These are phyloP conservation scores for Pyrrhosoma nymphula DNA, from an alignment of 2,888 invertebrate genomes.

Conservation along the genomic window DNA sequence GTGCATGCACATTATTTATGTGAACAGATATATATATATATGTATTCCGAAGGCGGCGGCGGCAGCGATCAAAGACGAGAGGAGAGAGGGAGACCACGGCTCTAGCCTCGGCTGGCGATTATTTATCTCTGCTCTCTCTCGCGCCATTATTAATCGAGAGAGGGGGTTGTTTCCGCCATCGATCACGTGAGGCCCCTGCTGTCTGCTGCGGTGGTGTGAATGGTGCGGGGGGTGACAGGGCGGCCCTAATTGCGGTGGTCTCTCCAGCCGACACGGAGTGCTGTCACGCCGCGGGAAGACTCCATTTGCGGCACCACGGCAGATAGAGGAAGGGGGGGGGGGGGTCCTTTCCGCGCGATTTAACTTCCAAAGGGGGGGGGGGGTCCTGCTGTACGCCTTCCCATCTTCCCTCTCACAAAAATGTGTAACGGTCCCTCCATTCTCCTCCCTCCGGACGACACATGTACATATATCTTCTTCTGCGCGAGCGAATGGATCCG, in stretches of 20 bases:
- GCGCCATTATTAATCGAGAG: not conserved
- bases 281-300: constrained; percentile 39
- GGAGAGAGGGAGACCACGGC: not conserved
- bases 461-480: too few species aligned
- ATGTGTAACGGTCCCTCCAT: constrained; percentile 9
- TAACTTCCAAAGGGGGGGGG: constrained; percentile 2
- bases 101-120: not conserved
- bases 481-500: too few species aligned
- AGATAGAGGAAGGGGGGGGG: not conserved
- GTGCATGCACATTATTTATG: too few species aligned
- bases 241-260: not conserved
- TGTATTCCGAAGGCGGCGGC: too few species aligned
- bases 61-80: too few species aligned
- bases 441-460: too few species aligned
- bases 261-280: not conserved
- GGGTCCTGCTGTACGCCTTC: too few species aligned
- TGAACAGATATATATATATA: too few species aligned
- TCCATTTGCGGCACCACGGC: not conserved
- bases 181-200: not conserved
- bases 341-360: constrained; percentile 11
- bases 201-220: not conserved
- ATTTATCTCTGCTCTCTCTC: not conserved
- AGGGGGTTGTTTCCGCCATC: not conserved
- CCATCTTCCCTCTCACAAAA: not conserved
- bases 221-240: not conserved